phyloP scores from a whole-genome alignment of 1,140 invertebrate species.

The Calliopsis andreniformis region DNA sequence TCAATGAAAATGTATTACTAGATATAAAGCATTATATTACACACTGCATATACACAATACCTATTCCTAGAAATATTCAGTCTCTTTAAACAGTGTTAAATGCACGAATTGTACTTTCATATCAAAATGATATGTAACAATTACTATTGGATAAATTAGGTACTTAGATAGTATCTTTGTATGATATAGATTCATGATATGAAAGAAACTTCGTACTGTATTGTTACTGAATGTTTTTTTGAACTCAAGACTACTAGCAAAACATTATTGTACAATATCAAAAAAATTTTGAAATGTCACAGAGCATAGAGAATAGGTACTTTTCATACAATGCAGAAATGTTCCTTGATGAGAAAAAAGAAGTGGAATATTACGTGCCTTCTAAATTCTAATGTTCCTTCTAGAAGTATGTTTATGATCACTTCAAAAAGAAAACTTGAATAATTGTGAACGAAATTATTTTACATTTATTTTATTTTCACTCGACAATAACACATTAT shows the following conservation, averaged over 20 bases:
- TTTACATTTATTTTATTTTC: background rate
- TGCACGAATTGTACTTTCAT: background rate
- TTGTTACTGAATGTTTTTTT: background rate
- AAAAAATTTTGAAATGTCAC: background rate
- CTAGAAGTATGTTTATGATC: conserved; percentile 22
- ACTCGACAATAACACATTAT: conserved; percentile 11
- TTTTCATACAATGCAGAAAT: conserved; percentile 22
- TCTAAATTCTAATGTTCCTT: conserved; percentile 65
- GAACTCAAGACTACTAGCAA: background rate
- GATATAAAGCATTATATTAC: background rate
- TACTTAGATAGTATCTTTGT: background rate
- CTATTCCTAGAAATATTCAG: background rate
- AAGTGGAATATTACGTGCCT: conserved; percentile 67
- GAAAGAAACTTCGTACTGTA: conserved; percentile 7
- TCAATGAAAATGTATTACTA: background rate
- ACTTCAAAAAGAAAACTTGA: background rate
- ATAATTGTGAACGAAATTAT: background rate
- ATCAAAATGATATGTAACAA: background rate
- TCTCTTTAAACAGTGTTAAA: background rate
- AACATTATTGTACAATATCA: conserved; percentile 9
- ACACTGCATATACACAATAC: background rate
- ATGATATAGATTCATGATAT: background rate
- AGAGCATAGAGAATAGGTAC: background rate
- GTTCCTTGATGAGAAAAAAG: conserved; percentile 53
- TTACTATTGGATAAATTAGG: background rate